Percentiles rank a stretch among this genome's conserved stretches.
phyloP scores from a whole-genome alignment of 1,140 invertebrate genomes.

The Leptinotarsa defecta region DNA sequence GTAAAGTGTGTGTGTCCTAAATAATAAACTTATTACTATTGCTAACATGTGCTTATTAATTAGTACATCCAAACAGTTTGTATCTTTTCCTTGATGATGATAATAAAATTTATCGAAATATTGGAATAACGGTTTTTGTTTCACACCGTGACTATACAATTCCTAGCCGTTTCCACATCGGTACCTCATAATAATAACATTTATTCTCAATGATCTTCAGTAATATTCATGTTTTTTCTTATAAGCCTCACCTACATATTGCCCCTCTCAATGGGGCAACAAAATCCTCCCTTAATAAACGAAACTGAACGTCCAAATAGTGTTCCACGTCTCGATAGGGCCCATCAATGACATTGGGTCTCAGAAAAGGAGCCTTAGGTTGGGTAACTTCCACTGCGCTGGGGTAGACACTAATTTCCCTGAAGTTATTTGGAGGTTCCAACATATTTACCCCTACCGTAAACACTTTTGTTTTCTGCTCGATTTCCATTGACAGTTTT shows the following conservation, averaged over 20 bases:
- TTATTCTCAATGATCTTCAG: too few species aligned
- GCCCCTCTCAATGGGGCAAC: slow-evolving; percentile 63
- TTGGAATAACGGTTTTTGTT: too few species aligned
- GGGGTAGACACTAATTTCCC: slow-evolving; percentile 58
- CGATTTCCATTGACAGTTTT: slow-evolving; percentile 46
- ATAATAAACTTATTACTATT: too few species aligned
- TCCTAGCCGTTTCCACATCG: too few species aligned
- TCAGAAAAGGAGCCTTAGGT: slow-evolving; percentile 59
- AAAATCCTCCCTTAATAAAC: slow-evolving; percentile 77
- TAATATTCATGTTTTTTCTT: too few species aligned
- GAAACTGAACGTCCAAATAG: slow-evolving; percentile 79
- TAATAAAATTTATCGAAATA: too few species aligned
- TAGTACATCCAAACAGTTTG: too few species aligned
- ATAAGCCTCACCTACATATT: slow-evolving; percentile 54
- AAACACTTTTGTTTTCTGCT: slow-evolving; percentile 37
- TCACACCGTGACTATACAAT: too few species aligned
- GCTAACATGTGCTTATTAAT: too few species aligned
- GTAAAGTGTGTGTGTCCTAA: too few species aligned
- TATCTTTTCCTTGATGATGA: too few species aligned
- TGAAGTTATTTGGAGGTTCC: slow-evolving; percentile 58
- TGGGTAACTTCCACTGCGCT: slow-evolving; percentile 51
- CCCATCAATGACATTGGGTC: slow-evolving; percentile 66
- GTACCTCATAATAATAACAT: too few species aligned
- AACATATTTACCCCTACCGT: slow-evolving; percentile 38
- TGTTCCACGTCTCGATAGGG: slow-evolving; percentile 67